Base-by-base conservation (phyloP, 2,888 invertebrate species). In the Eucera pruinosa region DNA sequence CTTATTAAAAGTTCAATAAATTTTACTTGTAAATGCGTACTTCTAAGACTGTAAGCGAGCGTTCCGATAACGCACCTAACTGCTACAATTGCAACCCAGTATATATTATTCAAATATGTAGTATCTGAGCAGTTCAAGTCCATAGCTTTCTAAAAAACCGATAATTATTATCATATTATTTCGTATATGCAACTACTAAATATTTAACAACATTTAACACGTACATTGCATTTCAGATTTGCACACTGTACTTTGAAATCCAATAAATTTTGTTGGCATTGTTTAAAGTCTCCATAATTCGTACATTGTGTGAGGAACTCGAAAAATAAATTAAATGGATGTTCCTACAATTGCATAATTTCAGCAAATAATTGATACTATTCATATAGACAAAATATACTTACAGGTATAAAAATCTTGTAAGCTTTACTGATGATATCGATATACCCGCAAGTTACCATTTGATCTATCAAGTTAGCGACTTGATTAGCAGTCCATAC, bases 391-490 rank as follows among this genome's bases (percentile, higher is more conserved):
- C 7, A 58, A 30, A 41, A 25, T 45, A 43, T 39, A 79, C 86
- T 83, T 92, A 95, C 95, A 83, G 95, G 95, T 91, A 96, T 94
- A 90, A 97, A 97, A 83, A 96, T 95, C 54, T 94, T 92, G 87
- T 96, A 94, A 75, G 96, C 95, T 85, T 95, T 94, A 57, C 94
- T 93, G 27, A 97, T 89, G 0, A 95, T 95, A 45, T 93, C 93
- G 6, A 95, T 92, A 84, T 94, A 95, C 13, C 95, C 94, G 30
- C 93, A 92, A 18, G 92, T 89, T 9, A 96, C 90, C 82, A 95
- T 93, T 30, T 93, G 89, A 76, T 93, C 93, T 0, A 95, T 93
- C 1, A 95, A 93, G 54, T 90, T 88, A 33, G 92, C 93, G 54
- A 94, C 93, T 79, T 93, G 83, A 43, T 79, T 81, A 0, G 89